phyloP scores from a whole-genome alignment of 1,140 invertebrate genomes.

The Doryteuthis pealeii region DNA sequence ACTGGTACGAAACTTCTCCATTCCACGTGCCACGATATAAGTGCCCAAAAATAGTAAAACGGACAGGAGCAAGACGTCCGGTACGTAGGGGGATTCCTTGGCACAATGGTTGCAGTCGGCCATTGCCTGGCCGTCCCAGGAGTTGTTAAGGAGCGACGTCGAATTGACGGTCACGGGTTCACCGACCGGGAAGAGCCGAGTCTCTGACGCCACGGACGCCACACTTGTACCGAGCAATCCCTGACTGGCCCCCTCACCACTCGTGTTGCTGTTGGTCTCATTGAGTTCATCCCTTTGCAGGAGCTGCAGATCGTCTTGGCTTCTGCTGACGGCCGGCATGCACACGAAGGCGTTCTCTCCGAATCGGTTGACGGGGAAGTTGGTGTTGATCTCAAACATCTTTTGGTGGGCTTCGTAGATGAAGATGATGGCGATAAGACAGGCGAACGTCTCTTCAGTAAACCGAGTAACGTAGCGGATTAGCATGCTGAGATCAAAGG shows the following conservation, averaged over 20 bases:
- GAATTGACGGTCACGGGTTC: no score
- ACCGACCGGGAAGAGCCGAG: no score
- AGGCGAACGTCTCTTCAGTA: conserved; percentile 99
- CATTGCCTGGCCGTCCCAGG: not conserved
- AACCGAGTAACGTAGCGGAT: conserved; percentile 99
- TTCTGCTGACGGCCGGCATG: not conserved
- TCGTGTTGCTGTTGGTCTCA: not conserved
- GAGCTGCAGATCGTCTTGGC: not conserved
- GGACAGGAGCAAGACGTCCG: conserved; percentile 90
- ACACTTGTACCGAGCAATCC: not conserved
- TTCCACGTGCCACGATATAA: conserved; percentile 74
- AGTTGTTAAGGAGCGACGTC: no score
- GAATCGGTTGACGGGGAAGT: conserved; percentile 1
- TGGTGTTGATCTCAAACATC: conserved; percentile 36
- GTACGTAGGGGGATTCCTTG: not conserved
- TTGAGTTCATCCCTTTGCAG: conserved; percentile 4
- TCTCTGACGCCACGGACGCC: not conserved
- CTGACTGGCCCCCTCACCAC: not conserved
- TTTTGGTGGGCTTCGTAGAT: conserved; percentile 88
- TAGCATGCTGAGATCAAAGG: conserved; percentile 92
- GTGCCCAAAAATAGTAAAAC: conserved; percentile 89
- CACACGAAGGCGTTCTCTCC: not conserved
- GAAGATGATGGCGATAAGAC: conserved; percentile 97
- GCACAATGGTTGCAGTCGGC: not conserved
- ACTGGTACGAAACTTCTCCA: not conserved